Percentiles rank a stretch among this genome's conserved stretches.
Evolutionary conservation across 2,888 invertebrate genomes (phyloP).

Genomic region (Pomacea canaliculata): DNA sequence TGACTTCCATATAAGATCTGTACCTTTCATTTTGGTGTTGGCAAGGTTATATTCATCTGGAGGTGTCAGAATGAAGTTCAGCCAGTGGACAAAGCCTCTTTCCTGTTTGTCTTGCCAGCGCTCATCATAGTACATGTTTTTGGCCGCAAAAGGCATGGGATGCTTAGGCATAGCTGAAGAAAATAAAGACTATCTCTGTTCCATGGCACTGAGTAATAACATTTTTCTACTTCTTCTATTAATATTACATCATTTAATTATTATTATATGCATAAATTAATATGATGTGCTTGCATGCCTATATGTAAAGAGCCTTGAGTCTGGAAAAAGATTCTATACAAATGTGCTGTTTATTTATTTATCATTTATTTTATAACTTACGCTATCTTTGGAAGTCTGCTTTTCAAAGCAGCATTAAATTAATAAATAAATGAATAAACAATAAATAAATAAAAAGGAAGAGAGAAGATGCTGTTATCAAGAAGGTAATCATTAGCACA

Average conservation of each 20-base stretch:
- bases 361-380: too few species aligned
- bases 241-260: too few species aligned
- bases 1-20: not conserved
- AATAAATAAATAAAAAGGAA: too few species aligned
- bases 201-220: not conserved
- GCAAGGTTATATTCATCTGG: slow-evolving; percentile 62
- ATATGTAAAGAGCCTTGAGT: not conserved
- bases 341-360: not conserved
- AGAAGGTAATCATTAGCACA: too few species aligned
- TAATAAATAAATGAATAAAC: too few species aligned
- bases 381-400: too few species aligned
- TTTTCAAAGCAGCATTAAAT: too few species aligned
- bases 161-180: slow-evolving; percentile 64
- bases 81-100: slow-evolving; percentile 70
- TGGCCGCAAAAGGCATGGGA: slow-evolving; percentile 67
- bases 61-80: slow-evolving; percentile 71
- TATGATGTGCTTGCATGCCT: too few species aligned
- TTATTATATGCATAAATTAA: too few species aligned
- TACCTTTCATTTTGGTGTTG: slow-evolving; percentile 55
- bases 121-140: slow-evolving; percentile 72
- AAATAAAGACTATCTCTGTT: not conserved
- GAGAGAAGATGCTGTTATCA: too few species aligned
- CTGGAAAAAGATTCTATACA: not conserved
- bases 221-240: not conserved
- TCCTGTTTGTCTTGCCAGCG: slow-evolving; percentile 72